These are phyloP conservation scores for Anabacerthia variegaticeps DNA, from an alignment of 2,797 vertebrate species.

Conservation along the genomic window DNA sequence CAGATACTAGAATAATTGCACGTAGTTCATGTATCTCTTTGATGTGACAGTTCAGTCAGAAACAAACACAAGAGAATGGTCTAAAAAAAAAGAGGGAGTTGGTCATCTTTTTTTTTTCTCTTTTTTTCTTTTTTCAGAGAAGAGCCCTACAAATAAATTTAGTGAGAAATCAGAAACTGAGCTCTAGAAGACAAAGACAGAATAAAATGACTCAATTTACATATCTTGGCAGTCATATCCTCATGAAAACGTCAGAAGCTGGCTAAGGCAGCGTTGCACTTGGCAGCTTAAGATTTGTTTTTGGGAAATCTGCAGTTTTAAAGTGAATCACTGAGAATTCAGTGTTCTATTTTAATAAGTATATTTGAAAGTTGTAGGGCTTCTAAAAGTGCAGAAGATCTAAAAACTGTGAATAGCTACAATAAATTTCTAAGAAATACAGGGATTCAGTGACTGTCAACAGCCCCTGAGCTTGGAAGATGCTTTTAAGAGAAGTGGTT, in stretches of 20 bases:
- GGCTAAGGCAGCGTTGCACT: not conserved
- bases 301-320: slow-evolving; percentile 22
- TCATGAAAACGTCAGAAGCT: not conserved
- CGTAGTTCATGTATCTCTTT: not conserved
- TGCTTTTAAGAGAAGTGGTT: not conserved
- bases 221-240: not conserved
- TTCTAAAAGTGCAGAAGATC: not conserved
- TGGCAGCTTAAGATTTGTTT: not conserved
- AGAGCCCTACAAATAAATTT: not conserved
- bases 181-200: not conserved
- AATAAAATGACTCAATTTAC: slow-evolving; percentile 8
- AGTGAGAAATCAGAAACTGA: not conserved
- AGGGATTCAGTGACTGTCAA: not conserved
- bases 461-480: not conserved
- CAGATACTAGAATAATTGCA: not conserved
- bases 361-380: not conserved
- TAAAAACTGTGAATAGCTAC: not conserved
- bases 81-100: not conserved
- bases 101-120: not conserved
- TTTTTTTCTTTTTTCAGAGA: not conserved
- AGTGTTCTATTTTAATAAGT: not conserved
- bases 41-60: not conserved
- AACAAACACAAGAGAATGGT: not conserved
- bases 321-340: not conserved
- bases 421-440: not conserved